Evolutionary conservation across 2,797 vertebrate species (phyloP).

Genomic region (Petrocephalus schoutedeni): DNA sequence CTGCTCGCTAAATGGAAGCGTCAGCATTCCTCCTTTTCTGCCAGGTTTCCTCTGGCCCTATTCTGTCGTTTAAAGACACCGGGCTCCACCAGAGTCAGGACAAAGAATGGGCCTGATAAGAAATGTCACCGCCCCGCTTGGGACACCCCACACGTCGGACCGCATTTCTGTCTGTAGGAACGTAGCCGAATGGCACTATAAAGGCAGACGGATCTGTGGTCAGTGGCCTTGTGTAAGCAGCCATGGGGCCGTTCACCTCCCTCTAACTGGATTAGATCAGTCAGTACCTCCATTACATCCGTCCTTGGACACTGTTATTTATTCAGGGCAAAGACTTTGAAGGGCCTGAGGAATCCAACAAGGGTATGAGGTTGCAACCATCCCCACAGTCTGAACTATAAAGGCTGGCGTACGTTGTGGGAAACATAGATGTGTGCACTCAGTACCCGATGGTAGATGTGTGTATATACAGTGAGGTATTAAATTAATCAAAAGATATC

Average conservation of each 20-base stretch:
- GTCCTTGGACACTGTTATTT: slow-evolving; percentile 4
- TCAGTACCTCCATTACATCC: not conserved
- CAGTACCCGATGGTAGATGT: too few relatives aligned
- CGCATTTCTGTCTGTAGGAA: not conserved
- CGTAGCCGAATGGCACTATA: not conserved
- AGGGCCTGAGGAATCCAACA: not conserved
- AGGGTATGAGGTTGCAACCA: not conserved
- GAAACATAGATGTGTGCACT: not conserved
- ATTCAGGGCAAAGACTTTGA: not conserved
- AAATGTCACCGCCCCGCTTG: not conserved
- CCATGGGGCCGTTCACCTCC: not conserved
- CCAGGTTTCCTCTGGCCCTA: not conserved
- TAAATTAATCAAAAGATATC: not conserved
- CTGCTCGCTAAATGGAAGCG: not conserved
- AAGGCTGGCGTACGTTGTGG: not conserved
- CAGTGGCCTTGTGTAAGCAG: not conserved
- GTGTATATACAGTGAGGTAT: not conserved
- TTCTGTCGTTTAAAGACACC: slow-evolving; percentile 1
- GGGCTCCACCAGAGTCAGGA: not conserved
- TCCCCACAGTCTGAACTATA: not conserved
- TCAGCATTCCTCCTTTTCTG: not conserved
- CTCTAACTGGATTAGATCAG: slow-evolving; percentile 1
- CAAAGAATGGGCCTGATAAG: not conserved
- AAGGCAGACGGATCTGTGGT: not conserved
- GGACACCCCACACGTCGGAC: not conserved